A percentile compares a stretch with the other conserved stretches of the same genome.
These are phyloP conservation scores for Felis chaus DNA, from an alignment of 2,113 vertebrate genomes.

Conservation along the genomic window DNA sequence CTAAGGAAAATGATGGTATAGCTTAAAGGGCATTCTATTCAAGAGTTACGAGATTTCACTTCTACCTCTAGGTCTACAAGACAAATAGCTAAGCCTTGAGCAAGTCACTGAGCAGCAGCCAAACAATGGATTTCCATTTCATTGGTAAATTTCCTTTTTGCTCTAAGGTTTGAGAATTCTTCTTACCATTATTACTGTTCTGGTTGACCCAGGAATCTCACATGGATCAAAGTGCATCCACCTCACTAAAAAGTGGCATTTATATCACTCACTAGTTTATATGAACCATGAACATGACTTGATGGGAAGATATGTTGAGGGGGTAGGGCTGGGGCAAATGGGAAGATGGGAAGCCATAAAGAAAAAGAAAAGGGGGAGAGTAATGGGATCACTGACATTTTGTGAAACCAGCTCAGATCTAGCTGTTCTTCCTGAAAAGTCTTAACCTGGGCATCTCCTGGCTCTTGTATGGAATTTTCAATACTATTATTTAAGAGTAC, in stretches of 20 bases:
- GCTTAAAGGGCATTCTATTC: background rate
- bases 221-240: background rate
- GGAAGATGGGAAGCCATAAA: background rate
- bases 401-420: background rate
- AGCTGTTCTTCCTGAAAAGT: background rate
- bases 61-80: background rate
- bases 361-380: background rate
- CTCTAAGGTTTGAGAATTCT: background rate
- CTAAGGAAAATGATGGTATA: background rate
- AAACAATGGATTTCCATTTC: background rate
- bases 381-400: background rate
- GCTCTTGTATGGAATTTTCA: background rate
- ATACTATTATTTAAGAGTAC: background rate
- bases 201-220: background rate
- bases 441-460: background rate
- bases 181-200: background rate
- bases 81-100: background rate
- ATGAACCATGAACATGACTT: background rate
- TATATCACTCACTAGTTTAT: background rate
- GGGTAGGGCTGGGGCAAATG: background rate
- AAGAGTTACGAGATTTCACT: background rate
- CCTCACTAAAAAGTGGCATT: background rate
- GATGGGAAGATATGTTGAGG: background rate
- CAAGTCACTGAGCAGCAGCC: background rate
- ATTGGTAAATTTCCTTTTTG: background rate